Conservation (phyloP, 1,140 invertebrate genomes). For the Orchesella cincta region DNA sequence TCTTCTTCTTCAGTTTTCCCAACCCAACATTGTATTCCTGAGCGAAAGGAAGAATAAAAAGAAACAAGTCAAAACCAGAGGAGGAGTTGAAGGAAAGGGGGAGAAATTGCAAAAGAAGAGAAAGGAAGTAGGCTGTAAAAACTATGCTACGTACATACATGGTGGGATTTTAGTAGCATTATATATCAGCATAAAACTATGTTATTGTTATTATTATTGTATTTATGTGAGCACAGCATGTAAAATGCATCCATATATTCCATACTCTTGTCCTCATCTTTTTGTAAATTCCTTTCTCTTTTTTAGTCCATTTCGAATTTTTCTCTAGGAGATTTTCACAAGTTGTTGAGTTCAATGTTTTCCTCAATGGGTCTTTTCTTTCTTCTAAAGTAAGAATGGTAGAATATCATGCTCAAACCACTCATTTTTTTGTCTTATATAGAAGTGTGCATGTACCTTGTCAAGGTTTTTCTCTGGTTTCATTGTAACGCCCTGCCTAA, state of each 20-base stretch:
- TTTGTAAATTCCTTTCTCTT: background rate
- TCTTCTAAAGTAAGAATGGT: too few relatives aligned
- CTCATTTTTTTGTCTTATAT: too few relatives aligned
- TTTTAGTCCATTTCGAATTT: background rate
- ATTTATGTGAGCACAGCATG: background rate
- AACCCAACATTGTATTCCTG: background rate
- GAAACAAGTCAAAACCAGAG: slow-evolving; percentile 9
- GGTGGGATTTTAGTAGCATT: background rate
- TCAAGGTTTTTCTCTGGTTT: too few relatives aligned
- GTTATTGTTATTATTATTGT: slow-evolving; percentile 18
- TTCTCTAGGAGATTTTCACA: background rate
- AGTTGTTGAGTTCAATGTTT: background rate
- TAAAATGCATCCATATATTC: background rate
- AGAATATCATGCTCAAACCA: too few relatives aligned
- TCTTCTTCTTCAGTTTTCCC: background rate
- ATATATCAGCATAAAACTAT: background rate
- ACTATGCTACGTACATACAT: background rate
- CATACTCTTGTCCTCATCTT: background rate
- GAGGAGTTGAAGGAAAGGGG: background rate
- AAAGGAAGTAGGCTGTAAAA: background rate
- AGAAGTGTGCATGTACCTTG: too few relatives aligned
- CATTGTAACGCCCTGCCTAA: too few relatives aligned
- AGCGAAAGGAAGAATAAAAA: background rate
- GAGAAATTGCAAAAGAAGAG: background rate
- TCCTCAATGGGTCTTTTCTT: background rate